Evolutionary conservation across 1,140 invertebrate species (phyloP).

Genomic region (Sipha flava): DNA sequence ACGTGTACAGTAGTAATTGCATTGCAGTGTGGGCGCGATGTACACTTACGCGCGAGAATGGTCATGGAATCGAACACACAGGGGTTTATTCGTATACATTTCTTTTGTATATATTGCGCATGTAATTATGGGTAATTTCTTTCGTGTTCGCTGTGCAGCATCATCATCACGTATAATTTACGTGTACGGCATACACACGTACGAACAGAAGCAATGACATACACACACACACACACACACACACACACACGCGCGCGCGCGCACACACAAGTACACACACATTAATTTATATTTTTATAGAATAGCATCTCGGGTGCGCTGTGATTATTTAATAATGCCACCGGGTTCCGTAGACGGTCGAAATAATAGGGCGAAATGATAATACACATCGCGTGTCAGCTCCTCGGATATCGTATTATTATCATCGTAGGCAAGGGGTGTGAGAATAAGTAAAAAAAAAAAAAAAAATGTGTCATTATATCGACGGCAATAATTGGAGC

Average conservation of each 20-base stretch:
- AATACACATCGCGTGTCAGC: background rate
- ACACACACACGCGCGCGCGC: background rate
- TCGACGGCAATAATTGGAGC: background rate
- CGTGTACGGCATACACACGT: background rate
- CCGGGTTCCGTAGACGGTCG: background rate
- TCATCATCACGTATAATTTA: background rate
- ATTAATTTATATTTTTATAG: background rate
- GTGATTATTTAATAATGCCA: slow-evolving; percentile 11
- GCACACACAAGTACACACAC: background rate
- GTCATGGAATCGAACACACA: background rate
- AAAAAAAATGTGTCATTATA: background rate
- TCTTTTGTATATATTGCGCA: background rate
- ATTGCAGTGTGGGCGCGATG: no score
- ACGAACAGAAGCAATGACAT: background rate
- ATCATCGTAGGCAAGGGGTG: background rate
- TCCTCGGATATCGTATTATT: background rate
- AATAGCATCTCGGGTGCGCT: background rate
- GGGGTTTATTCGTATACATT: background rate
- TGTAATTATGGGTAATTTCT: background rate
- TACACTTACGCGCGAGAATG: no score
- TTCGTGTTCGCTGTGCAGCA: background rate
- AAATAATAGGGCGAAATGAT: background rate
- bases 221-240: background rate
- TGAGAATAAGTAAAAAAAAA: background rate
- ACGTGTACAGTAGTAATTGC: no score